Evolutionary conservation across 1,140 invertebrate species (phyloP), one percentile per base, ranked within the genome.

Genomic region (Mycetomoellerius zeteki): DNA sequence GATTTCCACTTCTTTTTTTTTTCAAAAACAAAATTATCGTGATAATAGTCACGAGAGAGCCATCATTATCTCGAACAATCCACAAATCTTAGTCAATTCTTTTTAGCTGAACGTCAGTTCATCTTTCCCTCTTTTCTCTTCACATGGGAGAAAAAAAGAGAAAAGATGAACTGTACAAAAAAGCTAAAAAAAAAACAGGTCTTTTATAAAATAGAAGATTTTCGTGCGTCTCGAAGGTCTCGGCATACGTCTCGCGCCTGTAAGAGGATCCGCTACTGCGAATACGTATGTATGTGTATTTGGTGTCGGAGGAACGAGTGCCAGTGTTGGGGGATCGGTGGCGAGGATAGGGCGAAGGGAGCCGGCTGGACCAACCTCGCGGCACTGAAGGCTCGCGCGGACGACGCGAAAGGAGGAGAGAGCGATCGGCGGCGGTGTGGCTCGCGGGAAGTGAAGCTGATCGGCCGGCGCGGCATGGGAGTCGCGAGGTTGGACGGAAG

Each of bases 401-500:
- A 58, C 84, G 86, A 88, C 86, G 91, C 71, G 81, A 87, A 89
- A 88, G 92, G 86, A 85, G 88, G 89, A 87, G 86, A 87, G 89
- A 85, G 82, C 86, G 75, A 87, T 78, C 89, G 86, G 52, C 86
- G 80, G 89, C 88, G 81, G 88, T 65, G 71, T 72, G 67, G 67
- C 37, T 75, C 24, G n/a, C 37, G 54, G 37, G 30, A 54, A 65
- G 58, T 33, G 67, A 56, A 43, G 80, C 52, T 19, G 73, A 72
- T 54, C 69, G 81, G 71, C 24, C 24, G 58, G 76, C 37, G 56
- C 56, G 54, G 67, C 37, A 43, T 65, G 85, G 84, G 65, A 88
- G 85, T 60, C 78, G 85, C 78, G 77, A 88, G 90, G 90, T 87
- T 87, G 88, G 90, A 86, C 89, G 90, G 81, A 91, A 91, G 90